These are phyloP conservation scores for Caenorhabditis angaria DNA, from an alignment of 2,888 invertebrate species.

Conservation along the genomic window DNA sequence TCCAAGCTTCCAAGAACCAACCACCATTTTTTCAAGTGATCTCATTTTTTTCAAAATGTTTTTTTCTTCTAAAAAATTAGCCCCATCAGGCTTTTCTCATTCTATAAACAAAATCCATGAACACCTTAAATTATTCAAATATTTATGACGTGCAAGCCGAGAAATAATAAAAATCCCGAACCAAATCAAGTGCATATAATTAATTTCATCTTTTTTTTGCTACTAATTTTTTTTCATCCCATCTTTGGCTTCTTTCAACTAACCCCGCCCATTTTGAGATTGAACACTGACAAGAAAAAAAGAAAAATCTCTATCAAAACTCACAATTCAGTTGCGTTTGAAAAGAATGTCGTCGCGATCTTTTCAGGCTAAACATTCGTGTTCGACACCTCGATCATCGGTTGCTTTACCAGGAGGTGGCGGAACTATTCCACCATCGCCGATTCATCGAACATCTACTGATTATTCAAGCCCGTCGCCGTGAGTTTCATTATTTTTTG, in stretches of 20 bases:
- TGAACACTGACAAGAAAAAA: no score
- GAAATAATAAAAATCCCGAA: neutral
- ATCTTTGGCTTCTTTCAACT: neutral
- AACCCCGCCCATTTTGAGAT: no score
- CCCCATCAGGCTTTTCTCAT: no score
- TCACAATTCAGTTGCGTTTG: no score
- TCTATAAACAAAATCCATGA: no score
- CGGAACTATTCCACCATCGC: constrained; percentile 14
- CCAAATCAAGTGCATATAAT: constrained; percentile 2
- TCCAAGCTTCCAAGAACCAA: neutral
- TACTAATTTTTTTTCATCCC: neutral
- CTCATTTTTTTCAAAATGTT: neutral
- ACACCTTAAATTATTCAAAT: no score
- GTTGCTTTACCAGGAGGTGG: constrained; percentile 24
- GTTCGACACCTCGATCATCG: constrained; percentile 37
- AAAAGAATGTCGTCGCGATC: neutral
- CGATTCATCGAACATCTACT: constrained; percentile 27
- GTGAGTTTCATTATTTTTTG: constrained; percentile 21
- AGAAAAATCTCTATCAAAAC: no score
- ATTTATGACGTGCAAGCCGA: neutral
- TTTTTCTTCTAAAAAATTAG: neutral
- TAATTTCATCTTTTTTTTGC: neutral
- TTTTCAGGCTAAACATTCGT: constrained; percentile 34
- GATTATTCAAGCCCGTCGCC: constrained; percentile 37
- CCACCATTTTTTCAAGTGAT: neutral